Evolutionary conservation across 2,113 vertebrate species (phyloP).

Genomic region (Chlamydotis undulata): DNA sequence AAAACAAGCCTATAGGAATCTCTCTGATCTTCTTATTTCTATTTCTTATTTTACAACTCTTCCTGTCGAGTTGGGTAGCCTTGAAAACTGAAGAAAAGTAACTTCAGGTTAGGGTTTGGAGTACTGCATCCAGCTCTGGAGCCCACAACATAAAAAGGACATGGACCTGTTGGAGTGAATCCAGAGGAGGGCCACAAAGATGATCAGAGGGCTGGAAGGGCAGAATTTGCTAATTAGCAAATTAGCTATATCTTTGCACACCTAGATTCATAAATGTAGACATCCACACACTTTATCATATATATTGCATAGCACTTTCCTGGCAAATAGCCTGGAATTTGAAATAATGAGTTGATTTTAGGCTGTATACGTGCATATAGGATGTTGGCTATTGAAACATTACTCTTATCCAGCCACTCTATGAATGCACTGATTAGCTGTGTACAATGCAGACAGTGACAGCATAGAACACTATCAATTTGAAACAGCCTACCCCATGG

Average conservation of each 20-base stretch:
- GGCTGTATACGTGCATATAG: background rate
- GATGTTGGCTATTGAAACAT: background rate
- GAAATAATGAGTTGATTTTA: constrained; percentile 1
- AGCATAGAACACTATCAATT: background rate
- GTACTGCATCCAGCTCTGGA: too few relatives aligned
- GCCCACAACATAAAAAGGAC: too few relatives aligned
- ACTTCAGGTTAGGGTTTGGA: background rate
- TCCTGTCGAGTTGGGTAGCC: background rate
- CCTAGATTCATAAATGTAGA: background rate
- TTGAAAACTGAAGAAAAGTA: background rate
- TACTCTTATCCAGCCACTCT: background rate
- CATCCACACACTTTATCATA: background rate
- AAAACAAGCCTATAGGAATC: background rate
- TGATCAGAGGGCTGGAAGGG: too few relatives aligned
- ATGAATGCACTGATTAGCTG: background rate
- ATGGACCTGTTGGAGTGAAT: too few relatives aligned
- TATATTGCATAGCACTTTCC: background rate
- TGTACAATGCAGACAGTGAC: background rate
- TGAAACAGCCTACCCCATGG: background rate
- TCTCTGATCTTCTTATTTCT: background rate
- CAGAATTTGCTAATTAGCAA: too few relatives aligned
- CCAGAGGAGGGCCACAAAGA: too few relatives aligned
- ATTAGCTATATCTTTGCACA: background rate
- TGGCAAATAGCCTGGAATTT: background rate
- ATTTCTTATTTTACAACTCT: background rate